Percentiles rank a stretch among this genome's conserved stretches.
Evolutionary conservation across 1,140 invertebrate species (phyloP).

Genomic region (Bombus picipes): DNA sequence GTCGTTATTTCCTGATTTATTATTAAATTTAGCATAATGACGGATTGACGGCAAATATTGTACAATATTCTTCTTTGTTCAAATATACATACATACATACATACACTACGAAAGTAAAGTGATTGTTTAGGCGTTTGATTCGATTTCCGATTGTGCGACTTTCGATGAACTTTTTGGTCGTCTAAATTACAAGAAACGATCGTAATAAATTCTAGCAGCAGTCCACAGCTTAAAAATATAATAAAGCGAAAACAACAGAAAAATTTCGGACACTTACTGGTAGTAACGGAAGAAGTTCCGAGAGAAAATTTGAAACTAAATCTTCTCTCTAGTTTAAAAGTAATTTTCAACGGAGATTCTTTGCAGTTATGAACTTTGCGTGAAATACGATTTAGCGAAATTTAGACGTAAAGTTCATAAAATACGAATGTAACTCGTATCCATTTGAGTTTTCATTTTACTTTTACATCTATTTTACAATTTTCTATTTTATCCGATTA

Average conservation of each 20-base stretch:
- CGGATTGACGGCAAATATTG: rapidly evolving
- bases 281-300: not conserved
- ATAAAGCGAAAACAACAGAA: not conserved
- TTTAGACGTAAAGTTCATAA: not conserved
- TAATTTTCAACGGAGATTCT: not conserved
- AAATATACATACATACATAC: too few species aligned
- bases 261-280: not conserved
- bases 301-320: not conserved
- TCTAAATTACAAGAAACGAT: not conserved
- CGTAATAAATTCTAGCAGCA: not conserved
- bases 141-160: too few species aligned
- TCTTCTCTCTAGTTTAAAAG: not conserved
- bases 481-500: too few species aligned
- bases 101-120: too few species aligned
- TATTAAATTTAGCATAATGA: too few species aligned
- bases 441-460: not conserved
- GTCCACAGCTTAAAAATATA: not conserved
- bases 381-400: not conserved
- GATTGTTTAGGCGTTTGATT: too few species aligned
- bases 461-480: too few species aligned
- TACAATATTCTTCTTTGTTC: too few species aligned
- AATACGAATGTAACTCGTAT: not conserved
- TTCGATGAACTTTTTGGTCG: too few species aligned
- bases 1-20: too few species aligned
- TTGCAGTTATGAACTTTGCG: not conserved